Evolutionary conservation across 1,140 invertebrate species (phyloP), one percentile per base, ranked within the genome.

Genomic region (Pseudachorutes palmiensis): DNA sequence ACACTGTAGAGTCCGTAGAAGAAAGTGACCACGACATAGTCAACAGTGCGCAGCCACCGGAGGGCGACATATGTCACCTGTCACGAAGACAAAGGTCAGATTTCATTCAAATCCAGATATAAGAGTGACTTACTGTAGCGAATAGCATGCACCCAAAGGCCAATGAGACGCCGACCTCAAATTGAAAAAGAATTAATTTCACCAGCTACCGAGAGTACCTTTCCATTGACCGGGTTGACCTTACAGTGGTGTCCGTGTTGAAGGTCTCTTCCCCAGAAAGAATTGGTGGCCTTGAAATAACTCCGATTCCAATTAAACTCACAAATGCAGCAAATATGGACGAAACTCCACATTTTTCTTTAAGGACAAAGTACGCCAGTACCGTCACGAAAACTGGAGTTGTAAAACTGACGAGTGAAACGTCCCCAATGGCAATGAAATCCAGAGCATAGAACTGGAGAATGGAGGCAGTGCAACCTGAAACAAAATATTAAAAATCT

Each of bases 21-120:
- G 0, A 70, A 24, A n/a, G 62, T 67, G 12, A 72, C 49, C 2
- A 72, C 12, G 31, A 62, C 28, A 33, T 58, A 70, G 58, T 69
- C 62, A 16, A 70, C 41, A 5, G 59, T 33, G 14, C 64, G 29
- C 2, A 72, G 49, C 16, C 65, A 58, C 0, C 71, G 65, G 2
- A 68, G 33, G n/a, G 67, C 30, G 0, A 72, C 22, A 29, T 51
- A 62, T 5, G 33, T 16, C 16, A 67, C n/a, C 19, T n/a, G n/a
- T n/a, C n/a, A n/a, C n/a, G n/a, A n/a, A n/a, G n/a, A n/a, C n/a
- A n/a, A n/a, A n/a, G n/a, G n/a, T n/a, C n/a, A n/a, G n/a, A n/a
- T n/a, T n/a, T n/a, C n/a, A n/a, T n/a, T n/a, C n/a, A n/a, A n/a
- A n/a, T n/a, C n/a, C n/a, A n/a, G n/a, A n/a, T n/a, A n/a, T n/a